Base-by-base conservation (phyloP, 2,888 invertebrate genomes). In the Diachrysia chrysitis region DNA sequence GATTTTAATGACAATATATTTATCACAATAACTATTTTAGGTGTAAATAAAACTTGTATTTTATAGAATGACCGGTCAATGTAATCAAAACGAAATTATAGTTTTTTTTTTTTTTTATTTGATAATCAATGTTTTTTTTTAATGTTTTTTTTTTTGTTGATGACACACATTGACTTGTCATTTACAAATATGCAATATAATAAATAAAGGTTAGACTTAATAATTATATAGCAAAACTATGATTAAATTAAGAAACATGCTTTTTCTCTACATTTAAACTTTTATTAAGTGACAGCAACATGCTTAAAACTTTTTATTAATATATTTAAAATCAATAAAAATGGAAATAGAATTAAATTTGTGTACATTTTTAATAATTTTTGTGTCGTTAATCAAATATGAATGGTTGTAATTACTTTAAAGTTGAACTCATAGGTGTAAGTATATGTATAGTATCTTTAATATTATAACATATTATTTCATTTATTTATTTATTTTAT, bases 1-100 rank as follows among this genome's bases (percentile, higher is more conserved):
- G 37, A 63, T 64, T 81, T 69, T 58, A 65, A 76, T 63, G 80
- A 81, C 79, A 81, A 81, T 81, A 81, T 81, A 81, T 77, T 12
- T 67, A 74, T 65, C 37, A 74, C 83, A 81, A 73, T 74, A 79
- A 75, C 56, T 66, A 63, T 66, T 16, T 57, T 51, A 51, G 21
- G 29, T 80, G 58, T 76, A 78, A 23, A 70, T 72, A 69, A 12
- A 53, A 16, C 9, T 2, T 66, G 51, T 3, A 0, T 17, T 9
- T 62, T 68, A 42, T 56, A 65, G 7, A 70, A 64, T 59, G 4
- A 68, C 32, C 32, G 48, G 58, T 56, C 19, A 60, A 48, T 53
- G 21, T 58, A 16, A 23, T 16, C 37, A 58, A 17, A 10, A 57
- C 17, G 51, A 25, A 0, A 21, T n/a, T 19, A 6, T 32, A 55